Evolutionary conservation across 2,888 invertebrate genomes (phyloP).

Genomic region (Paralinhomoeus sp.): DNA sequence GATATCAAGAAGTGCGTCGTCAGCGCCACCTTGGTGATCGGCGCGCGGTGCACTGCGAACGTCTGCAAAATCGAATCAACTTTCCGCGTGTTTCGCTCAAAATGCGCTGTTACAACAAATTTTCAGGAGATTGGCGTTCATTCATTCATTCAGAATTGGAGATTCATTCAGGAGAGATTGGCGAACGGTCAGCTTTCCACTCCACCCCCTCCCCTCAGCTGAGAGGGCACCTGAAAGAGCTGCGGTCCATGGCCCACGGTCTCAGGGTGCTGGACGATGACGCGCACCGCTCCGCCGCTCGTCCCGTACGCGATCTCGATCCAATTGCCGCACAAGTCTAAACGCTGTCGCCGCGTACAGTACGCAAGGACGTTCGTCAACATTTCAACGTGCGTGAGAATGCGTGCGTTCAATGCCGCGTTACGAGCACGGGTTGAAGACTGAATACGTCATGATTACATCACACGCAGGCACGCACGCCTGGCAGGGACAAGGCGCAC

Average conservation of each 20-base stretch:
- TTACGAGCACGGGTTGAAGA: not conserved
- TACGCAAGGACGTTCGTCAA: too few relatives aligned
- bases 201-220: not conserved
- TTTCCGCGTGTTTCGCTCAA: not conserved
- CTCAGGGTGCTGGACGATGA: conserved; percentile 95
- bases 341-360: not conserved
- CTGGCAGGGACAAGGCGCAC: conserved; percentile 48
- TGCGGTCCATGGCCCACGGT: conserved; percentile 95
- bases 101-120: too few relatives aligned
- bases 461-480: not conserved
- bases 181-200: not conserved
- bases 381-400: too few relatives aligned
- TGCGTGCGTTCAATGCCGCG: too few relatives aligned
- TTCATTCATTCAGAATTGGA: too few relatives aligned
- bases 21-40: conserved; percentile 64
- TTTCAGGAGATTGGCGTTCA: too few relatives aligned
- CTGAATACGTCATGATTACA: not conserved
- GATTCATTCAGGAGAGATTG: too few relatives aligned
- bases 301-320: conserved; percentile 99
- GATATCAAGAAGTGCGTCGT: conserved; percentile 85
- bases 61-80: not conserved
- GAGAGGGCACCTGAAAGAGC: conserved; percentile 47
- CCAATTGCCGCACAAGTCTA: conserved; percentile 91
- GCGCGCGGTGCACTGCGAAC: conserved; percentile 70
- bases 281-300: conserved; percentile 63